Conservation (phyloP, 2,888 invertebrate genomes). For the Epistrophe eligans region DNA sequence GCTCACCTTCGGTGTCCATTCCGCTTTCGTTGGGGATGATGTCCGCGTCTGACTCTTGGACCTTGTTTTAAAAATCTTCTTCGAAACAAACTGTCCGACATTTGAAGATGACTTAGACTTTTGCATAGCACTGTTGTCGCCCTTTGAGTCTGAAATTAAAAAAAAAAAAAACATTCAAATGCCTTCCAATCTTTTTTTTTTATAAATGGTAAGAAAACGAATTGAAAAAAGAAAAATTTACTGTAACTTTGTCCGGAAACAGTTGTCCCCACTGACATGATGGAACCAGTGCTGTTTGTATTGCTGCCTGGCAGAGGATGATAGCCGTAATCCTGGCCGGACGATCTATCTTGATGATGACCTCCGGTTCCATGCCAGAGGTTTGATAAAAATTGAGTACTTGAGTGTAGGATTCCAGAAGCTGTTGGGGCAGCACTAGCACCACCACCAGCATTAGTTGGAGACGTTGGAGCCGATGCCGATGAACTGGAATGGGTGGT, state of each 20-base stretch:
- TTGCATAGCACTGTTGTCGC: constrained; percentile 88
- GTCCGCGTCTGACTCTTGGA: constrained; percentile 92
- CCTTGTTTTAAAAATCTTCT: constrained; percentile 93
- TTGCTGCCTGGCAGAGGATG: constrained; percentile 46
- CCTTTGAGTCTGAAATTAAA: constrained; percentile 83
- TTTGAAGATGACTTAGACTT: constrained; percentile 95
- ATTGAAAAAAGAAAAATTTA: constrained; percentile 50
- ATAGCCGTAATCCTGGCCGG: constrained; percentile 80
- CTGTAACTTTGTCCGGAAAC: constrained; percentile 66
- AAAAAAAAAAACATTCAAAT: constrained; percentile 13
- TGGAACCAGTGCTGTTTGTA: constrained; percentile 56
- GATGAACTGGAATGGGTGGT: constrained; percentile 76
- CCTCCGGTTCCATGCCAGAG: constrained; percentile 85
- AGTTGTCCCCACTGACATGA: constrained; percentile 52
- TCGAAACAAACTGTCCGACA: constrained; percentile 93
- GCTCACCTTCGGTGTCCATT: constrained; percentile 95
- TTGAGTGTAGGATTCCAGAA: constrained; percentile 84
- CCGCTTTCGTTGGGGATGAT: constrained; percentile 78
- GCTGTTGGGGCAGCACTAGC: constrained; percentile 63
- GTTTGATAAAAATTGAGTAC: constrained; percentile 87
- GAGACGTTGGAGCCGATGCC: constrained; percentile 79
- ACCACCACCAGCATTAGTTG: constrained; percentile 71
- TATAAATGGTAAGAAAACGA: constrained; percentile 3
- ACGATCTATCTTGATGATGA: constrained; percentile 84
- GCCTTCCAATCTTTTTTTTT: too few relatives aligned